A percentile compares a stretch with the other conserved stretches of the same genome.
These are phyloP conservation scores for Stenoptilia bipunctidactyla DNA, from an alignment of 2,888 invertebrate species.

Conservation along the genomic window DNA sequence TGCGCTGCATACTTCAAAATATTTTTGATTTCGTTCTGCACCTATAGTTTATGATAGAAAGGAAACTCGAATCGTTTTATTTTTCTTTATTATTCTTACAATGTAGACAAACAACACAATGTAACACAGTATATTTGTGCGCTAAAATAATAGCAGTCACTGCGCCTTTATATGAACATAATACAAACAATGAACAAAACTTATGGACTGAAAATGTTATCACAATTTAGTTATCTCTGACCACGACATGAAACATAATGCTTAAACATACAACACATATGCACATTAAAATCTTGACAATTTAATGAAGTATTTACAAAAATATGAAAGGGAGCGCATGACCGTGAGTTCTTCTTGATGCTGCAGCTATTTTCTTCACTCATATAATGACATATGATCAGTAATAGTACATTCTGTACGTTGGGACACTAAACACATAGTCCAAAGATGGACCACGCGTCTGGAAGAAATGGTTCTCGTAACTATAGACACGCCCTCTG, in stretches of 20 bases:
- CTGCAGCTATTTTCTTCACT: conserved; percentile 8
- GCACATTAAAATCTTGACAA: conserved; percentile 23
- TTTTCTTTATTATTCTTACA: background rate
- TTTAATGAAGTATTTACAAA: conserved; percentile 35
- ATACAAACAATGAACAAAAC: background rate
- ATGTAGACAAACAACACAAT: background rate
- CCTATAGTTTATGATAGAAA: background rate
- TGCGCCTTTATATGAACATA: too few relatives aligned
- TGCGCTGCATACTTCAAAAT: too few relatives aligned
- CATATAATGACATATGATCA: conserved; percentile 27
- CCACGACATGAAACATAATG: conserved; percentile 46
- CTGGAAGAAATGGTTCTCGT: conserved; percentile 71
- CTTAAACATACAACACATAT: conserved; percentile 37
- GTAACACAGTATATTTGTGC: too few relatives aligned
- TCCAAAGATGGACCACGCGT: conserved; percentile 57
- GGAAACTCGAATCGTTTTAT: conserved; percentile 1
- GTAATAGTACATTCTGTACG: conserved; percentile 66
- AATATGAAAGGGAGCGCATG: conserved; percentile 18
- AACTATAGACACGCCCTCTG: conserved; percentile 66
- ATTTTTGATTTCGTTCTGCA: background rate
- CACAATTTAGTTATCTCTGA: conserved; percentile 48
- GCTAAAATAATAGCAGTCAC: too few relatives aligned
- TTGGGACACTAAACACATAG: conserved; percentile 66
- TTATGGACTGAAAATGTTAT: conserved; percentile 27
- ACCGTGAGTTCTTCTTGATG: conserved; percentile 20